Base-by-base conservation (phyloP, 1,140 invertebrate species). In the Nasonia longicornis region DNA sequence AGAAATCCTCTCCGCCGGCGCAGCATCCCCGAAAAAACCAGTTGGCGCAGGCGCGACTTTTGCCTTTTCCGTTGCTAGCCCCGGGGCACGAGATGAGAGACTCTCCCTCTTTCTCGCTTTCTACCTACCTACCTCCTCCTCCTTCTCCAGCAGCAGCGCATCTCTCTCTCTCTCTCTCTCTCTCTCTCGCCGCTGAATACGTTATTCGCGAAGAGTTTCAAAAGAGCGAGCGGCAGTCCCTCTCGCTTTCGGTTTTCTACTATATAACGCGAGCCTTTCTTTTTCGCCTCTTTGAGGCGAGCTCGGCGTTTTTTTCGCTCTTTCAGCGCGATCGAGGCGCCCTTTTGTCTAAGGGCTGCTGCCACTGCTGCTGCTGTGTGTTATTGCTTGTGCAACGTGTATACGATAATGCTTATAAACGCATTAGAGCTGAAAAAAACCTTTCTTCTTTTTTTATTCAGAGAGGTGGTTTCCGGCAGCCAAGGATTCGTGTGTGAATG, bases 41-140 rank as follows among this genome's bases (percentile, higher is more conserved):
- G 74, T 76, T 76, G 31, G 74, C 64, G 74, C 72, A 74, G n/a
- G 72, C 72, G 72, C 72, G 38, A 72, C 71, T 74, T 63, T 74
- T 63, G 72, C 72, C 72, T 74, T 63, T 63, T 58, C 48, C 72
- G 72, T 74, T 74, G 72, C 52, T 74, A 66, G 74, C 58, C 58
- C 74, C 31, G 31, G 74, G 74, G 29, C 74, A 42, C 31, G 58
- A 67, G 70, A 52, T 20, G 58, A 67, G 20, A 58, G 16, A 58
- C 52, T 58, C 52, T 42, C 73, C 52, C 29, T 75, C 73, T 26
- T 35, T 12, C 73, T 75, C 52, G 7, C 42, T 22, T 3, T 52
- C 71, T 10, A 10, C 26, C 26, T 74, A 35, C 31, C 31, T 35
- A 35, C 31, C 31, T n/a, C 1, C 14, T 58, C n/a, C 70, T 48